Percentiles rank a stretch among this genome's conserved stretches.
Conservation (phyloP, 2,113 vertebrate species). For the Alces alces region DNA sequence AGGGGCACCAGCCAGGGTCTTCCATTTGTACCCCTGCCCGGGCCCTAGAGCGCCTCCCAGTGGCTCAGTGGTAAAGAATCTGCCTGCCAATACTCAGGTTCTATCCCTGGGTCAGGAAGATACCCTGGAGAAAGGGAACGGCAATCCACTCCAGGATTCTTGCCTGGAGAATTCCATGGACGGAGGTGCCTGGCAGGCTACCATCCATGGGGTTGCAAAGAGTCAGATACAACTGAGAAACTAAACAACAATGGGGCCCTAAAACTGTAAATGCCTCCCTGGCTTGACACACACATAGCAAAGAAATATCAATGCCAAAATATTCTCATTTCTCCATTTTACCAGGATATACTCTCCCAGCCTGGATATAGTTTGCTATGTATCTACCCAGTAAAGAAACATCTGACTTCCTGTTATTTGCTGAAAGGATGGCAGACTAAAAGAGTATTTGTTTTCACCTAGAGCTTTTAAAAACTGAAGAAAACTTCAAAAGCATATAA, state of each 20-base stretch:
- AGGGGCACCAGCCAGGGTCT: neutral
- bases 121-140: neutral
- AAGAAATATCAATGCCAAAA: neutral
- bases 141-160: neutral
- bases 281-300: neutral
- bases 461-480: neutral
- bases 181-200: fast-evolving
- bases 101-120: neutral
- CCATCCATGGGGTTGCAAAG: neutral
- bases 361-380: neutral
- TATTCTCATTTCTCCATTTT: neutral
- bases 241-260: neutral
- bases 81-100: neutral
- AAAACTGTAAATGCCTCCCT: neutral
- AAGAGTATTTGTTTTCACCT: neutral
- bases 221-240: neutral
- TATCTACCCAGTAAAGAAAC: neutral
- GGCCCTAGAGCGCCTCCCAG: neutral
- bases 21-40: neutral
- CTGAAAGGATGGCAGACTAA: neutral
- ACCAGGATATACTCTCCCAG: neutral
- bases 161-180: neutral
- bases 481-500: neutral
- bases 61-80: neutral
- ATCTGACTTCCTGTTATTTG: neutral